These are phyloP conservation scores for Lathronympha strigana DNA, from an alignment of 2,888 invertebrate genomes.

Conservation along the genomic window DNA sequence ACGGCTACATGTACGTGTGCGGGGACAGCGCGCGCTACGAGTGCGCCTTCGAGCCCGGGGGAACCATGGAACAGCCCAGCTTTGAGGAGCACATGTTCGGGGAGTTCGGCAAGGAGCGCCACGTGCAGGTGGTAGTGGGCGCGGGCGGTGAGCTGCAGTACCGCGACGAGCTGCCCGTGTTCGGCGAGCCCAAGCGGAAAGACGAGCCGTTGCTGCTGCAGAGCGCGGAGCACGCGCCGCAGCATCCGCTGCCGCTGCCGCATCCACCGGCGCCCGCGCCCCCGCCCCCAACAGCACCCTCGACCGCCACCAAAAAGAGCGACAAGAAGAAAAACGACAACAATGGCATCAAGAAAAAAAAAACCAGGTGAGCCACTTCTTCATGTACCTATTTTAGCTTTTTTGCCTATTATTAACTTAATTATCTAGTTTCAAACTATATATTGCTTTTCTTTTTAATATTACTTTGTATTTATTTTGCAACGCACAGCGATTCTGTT, in stretches of 20 bases:
- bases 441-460: background rate
- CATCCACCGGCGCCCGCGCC: constrained; percentile 50
- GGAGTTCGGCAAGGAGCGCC: constrained; percentile 87
- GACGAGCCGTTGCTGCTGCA: constrained; percentile 75
- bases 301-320: constrained; percentile 86
- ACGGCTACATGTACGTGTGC: constrained; percentile 81
- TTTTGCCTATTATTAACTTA: background rate
- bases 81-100: constrained; percentile 93
- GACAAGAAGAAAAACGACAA: constrained; percentile 93
- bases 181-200: constrained; percentile 69
- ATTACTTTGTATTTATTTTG: background rate
- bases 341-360: constrained; percentile 95
- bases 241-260: constrained; percentile 56
- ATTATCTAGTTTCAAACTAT: background rate
- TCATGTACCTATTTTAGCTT: background rate
- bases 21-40: constrained; percentile 74
- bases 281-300: constrained; percentile 64
- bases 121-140: constrained; percentile 78
- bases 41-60: constrained; percentile 70
- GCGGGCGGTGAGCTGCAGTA: constrained; percentile 81
- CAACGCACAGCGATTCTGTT: constrained; percentile 8
- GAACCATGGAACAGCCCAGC: constrained; percentile 86
- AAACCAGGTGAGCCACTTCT: constrained; percentile 88
- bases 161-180: constrained; percentile 75
- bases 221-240: constrained; percentile 62